Evolutionary conservation across 2,113 vertebrate genomes (phyloP).

Genomic region (Spheniscus mendiculus): DNA sequence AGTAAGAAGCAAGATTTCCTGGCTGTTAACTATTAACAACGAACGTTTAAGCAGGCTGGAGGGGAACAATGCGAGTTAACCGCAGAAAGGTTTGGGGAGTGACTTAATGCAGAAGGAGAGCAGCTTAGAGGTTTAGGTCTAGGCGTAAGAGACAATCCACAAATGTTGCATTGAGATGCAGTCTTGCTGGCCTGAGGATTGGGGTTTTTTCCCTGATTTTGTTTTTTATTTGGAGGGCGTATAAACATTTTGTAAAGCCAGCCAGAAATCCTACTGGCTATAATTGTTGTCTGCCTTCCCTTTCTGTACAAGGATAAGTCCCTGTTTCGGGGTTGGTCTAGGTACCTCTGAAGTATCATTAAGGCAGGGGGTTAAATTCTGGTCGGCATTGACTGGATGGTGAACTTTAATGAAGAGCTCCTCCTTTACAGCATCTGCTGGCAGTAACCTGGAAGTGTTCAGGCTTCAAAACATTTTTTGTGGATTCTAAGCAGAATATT

Average conservation of each 20-base stretch:
- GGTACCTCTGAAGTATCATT: background rate
- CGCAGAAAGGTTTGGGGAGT: background rate
- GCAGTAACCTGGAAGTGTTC: background rate
- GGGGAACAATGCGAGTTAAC: background rate
- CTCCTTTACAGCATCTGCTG: background rate
- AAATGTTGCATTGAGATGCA: background rate
- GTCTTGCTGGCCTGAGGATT: background rate
- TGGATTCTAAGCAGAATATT: background rate
- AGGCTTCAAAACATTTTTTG: background rate
- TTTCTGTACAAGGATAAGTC: background rate
- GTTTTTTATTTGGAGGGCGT: background rate
- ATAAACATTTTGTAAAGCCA: background rate
- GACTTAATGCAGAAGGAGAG: background rate
- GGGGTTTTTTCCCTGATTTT: background rate
- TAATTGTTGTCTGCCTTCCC: background rate
- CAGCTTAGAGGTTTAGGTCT: background rate
- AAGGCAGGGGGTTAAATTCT: background rate
- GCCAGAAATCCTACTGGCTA: background rate
- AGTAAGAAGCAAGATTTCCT: background rate
- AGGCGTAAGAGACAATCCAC: background rate
- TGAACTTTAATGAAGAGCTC: background rate
- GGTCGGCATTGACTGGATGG: background rate
- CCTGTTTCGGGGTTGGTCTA: accelerated
- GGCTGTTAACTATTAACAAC: background rate
- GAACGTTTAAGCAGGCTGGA: background rate